A percentile compares a stretch with the other conserved stretches of the same genome.
Conservation (phyloP, 2,797 vertebrate genomes). For the Kryptopterus vitreolus region DNA sequence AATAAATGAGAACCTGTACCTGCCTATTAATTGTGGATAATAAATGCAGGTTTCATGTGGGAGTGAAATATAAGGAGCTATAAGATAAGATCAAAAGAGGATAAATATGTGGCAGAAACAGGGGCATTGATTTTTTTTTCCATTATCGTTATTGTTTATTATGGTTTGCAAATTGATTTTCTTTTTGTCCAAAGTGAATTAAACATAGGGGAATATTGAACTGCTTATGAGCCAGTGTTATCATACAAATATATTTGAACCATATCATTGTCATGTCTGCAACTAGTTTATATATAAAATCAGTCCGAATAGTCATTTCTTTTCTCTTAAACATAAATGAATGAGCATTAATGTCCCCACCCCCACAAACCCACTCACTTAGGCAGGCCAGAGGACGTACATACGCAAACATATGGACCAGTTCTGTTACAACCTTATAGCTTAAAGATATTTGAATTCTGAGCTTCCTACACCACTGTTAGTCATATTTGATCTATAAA, state of each 20-base stretch:
- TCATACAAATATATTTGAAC: not conserved
- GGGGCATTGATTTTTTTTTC: conserved; percentile 11
- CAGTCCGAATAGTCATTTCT: conserved; percentile 4
- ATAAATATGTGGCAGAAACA: not conserved
- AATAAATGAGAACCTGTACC: not conserved
- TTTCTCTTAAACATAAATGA: conserved; percentile 19
- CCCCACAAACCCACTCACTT: conserved; percentile 37
- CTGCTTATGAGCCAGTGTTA: not conserved
- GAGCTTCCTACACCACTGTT: not conserved
- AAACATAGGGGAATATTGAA: not conserved
- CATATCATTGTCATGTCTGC: not conserved
- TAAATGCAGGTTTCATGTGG: not conserved
- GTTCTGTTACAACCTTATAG: conserved; percentile 37
- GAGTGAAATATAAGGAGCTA: conserved; percentile 7
- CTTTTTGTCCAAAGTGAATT: not conserved
- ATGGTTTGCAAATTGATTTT: conserved; percentile 5
- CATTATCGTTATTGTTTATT: conserved; percentile 1
- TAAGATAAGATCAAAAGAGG: not conserved
- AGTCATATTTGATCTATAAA: not conserved
- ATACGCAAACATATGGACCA: conserved; percentile 44
- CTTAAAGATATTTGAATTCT: not conserved
- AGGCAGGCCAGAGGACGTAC: conserved; percentile 17
- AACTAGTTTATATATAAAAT: conserved; percentile 16
- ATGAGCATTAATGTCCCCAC: conserved; percentile 21
- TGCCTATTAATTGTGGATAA: conserved; percentile 12